A percentile compares a stretch with the other conserved stretches of the same genome.
These are phyloP conservation scores for Karalla daura DNA, from an alignment of 2,797 vertebrate species.

Conservation along the genomic window DNA sequence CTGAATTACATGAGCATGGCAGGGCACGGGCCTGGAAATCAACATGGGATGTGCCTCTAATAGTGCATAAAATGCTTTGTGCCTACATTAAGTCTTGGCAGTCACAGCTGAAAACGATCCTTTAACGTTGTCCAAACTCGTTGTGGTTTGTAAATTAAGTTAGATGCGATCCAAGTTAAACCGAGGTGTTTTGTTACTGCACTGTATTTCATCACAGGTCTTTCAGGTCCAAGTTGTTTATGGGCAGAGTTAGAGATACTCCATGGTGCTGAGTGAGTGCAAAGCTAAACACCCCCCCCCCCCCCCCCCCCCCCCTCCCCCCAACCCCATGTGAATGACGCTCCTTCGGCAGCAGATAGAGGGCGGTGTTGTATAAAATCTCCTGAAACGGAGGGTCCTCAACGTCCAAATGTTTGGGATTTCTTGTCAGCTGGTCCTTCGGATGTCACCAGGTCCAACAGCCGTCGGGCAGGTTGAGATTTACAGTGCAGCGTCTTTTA, in stretches of 20 bases:
- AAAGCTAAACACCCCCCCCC: background rate
- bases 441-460: slow-evolving; percentile 19
- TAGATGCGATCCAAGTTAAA: background rate
- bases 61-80: background rate
- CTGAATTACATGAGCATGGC: no score
- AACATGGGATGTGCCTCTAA: background rate
- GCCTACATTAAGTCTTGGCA: background rate
- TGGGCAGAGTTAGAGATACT: slow-evolving; percentile 3
- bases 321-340: background rate
- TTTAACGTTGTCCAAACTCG: background rate
- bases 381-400: background rate
- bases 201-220: background rate
- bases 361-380: slow-evolving; percentile 67
- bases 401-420: background rate
- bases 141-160: background rate
- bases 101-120: background rate
- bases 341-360: slow-evolving; percentile 37
- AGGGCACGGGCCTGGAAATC: no score
- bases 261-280: background rate
- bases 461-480: slow-evolving; percentile 9
- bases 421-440: background rate
- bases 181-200: background rate
- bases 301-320: background rate
- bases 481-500: background rate
- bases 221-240: background rate